Base-by-base conservation (phyloP, 2,113 vertebrate genomes). In the Psilopsiagon aymara region DNA sequence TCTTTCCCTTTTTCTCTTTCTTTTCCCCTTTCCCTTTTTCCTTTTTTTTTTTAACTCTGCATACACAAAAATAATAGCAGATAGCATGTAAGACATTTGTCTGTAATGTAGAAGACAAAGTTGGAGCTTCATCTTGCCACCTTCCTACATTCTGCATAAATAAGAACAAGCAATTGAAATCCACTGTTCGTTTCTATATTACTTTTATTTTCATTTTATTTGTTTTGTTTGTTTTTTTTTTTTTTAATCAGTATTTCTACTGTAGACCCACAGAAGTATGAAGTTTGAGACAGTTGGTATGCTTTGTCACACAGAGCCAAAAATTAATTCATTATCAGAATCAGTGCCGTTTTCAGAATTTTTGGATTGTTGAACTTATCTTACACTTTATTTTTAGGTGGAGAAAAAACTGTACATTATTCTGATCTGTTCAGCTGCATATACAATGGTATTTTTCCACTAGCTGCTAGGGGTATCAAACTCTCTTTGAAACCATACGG, bases 161-260 rank as follows among this genome's bases (percentile, higher is more conserved):
- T 57, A 29, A 70, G 55, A n/a, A 90, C 31, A 70, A 25, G 12
- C 41, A 35, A 21, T 63, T 87, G 47, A 93, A 92, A 62, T 19
- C 6, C 18, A 5, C 16, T 60, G 10, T 43, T 82, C 5, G 13
- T 77, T 60, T 77, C 51, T 91, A 7, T 59, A 31, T 87, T 27
- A 41, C 41, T 44, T 62, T 57, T 17, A 55, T 41, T 95, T 86
- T 66, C 5, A 63, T 52, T 31, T 47, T 35, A 3, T 33, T 87
- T 81, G 23, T 9, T 75, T 11, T 0, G 1, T 9, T 19, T 85
- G 71, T 62, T 49, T 11, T 68, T 11, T 0, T 1, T 9, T 19
- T 85, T 75, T 62, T 49, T 31, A 74, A 39, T 23, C 11, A 39
- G 0, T 23, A 9, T 60, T 73, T 91, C n/a, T 17, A 71, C 35